These are phyloP conservation scores for Aquatica leii DNA, from an alignment of 2,888 invertebrate species.

Conservation along the genomic window DNA sequence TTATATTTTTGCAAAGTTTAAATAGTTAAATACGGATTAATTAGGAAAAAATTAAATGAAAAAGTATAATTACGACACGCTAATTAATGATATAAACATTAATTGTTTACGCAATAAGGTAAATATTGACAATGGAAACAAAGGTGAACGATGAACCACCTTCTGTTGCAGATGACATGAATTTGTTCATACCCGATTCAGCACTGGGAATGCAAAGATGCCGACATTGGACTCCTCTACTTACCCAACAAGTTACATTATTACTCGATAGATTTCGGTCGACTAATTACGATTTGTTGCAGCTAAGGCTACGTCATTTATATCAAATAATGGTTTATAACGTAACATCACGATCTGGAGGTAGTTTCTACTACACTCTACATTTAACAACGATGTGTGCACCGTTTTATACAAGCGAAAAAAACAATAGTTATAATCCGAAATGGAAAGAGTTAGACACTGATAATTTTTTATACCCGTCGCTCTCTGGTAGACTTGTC, in stretches of 20 bases:
- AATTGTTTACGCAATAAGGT: conserved; percentile 1
- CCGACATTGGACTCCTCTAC: conserved; percentile 81
- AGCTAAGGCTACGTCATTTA: conserved; percentile 80
- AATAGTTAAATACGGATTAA: no score
- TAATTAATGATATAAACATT: neutral
- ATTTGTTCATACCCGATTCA: conserved; percentile 54
- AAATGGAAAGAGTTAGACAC: conserved; percentile 85
- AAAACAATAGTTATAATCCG: conserved; percentile 73
- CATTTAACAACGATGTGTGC: conserved; percentile 83
- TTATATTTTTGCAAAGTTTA: no score
- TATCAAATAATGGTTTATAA: conserved; percentile 77
- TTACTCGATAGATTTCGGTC: conserved; percentile 12
- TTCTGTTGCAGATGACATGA: conserved; percentile 52
- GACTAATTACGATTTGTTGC: conserved; percentile 46
- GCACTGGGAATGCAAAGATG: conserved; percentile 73
- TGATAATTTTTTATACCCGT: conserved; percentile 65
- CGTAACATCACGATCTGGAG: conserved; percentile 60
- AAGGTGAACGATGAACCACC: neutral
- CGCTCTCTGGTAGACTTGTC: conserved; percentile 48
- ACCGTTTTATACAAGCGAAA: conserved; percentile 85
- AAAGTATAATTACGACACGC: no score
- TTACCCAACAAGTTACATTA: conserved; percentile 77
- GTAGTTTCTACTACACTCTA: conserved; percentile 79
- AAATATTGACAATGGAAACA: neutral
- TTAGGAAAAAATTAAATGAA: no score